phyloP scores from a whole-genome alignment of 2,797 vertebrate species.

The Buphagus erythrorhynchus region DNA sequence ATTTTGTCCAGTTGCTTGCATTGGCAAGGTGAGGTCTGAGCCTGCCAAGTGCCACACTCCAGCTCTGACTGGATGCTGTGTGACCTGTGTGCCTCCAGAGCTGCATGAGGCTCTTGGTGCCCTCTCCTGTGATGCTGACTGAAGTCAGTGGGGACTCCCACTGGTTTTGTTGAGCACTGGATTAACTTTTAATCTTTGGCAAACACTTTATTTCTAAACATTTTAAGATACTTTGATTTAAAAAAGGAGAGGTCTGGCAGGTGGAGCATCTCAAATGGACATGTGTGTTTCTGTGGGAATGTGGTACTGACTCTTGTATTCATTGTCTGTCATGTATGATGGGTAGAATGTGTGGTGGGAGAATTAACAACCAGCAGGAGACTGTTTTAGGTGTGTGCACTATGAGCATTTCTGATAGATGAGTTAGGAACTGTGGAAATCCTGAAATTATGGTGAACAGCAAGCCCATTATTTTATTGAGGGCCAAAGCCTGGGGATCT shows the following conservation, averaged over 20 bases:
- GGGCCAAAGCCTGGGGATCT: neutral
- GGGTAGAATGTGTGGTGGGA: neutral
- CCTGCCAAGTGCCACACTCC: neutral
- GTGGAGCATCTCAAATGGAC: neutral
- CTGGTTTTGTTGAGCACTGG: neutral
- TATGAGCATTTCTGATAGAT: neutral
- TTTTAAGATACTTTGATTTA: neutral
- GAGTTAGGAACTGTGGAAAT: neutral
- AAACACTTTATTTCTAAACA: neutral
- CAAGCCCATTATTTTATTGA: neutral
- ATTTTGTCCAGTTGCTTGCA: neutral
- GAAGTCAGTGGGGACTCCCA: neutral
- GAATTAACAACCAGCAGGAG: neutral
- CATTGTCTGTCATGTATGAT: neutral
- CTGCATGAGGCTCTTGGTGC: rapidly evolving
- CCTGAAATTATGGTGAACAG: neutral
- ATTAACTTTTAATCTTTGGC: neutral
- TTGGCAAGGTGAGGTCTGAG: neutral
- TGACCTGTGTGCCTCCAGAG: neutral
- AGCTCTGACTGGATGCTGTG: neutral
- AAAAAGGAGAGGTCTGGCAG: neutral
- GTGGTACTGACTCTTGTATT: neutral
- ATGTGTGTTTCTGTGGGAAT: neutral
- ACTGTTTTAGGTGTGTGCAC: neutral
- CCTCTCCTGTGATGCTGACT: neutral